Evolutionary conservation across 2,797 vertebrate genomes (phyloP), one percentile per base, ranked within the genome.

Genomic region (Corythornis leucogaster): DNA sequence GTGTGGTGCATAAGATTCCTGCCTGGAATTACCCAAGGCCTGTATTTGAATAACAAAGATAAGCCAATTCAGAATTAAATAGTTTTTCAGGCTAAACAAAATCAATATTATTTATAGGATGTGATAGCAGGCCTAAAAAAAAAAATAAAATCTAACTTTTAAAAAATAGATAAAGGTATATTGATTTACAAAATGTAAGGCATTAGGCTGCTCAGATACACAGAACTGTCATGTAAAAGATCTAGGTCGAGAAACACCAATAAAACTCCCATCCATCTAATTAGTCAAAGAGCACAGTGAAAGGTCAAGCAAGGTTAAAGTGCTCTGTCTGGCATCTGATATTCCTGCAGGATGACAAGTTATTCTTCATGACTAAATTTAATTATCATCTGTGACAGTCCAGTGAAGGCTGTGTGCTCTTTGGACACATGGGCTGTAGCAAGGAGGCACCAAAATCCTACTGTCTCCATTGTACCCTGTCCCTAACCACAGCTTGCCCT

Each of bases 41-140:
- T 66, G 66, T 85, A 71, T 95, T 91, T 96, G 78, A 93, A 87
- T 95, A 96, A 96, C 74, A 80, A 78, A 95, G 91, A 86, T 94
- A 88, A 94, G 71, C 87, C 90, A 95, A 93, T 91, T 78, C 73
- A 67, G 87, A 97, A 96, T 89, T 92, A 94, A 93, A 95, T 71
- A 35, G 67, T 85, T 96, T 92, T 95, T 95, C 85, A 91, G 76
- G 71, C 66, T 89, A 90, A 96, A 93, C 11, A n/a, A 89, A 89
- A 97, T 89, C 90, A 88, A 42, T 86, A 82, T 91, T 95, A 94
- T 95, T 97, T 96, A 95, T 83, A 95, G 90, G 48, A 59, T 92
- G 73, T 90, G 51, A 77, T 55, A 90, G 51, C 33, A 51, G 19
- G 68, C 77, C 58, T 89, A 87, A 95, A 93, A 84, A 69, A 33